These are phyloP conservation scores for Phalera bucephala DNA, from an alignment of 2,888 invertebrate species.

Conservation along the genomic window DNA sequence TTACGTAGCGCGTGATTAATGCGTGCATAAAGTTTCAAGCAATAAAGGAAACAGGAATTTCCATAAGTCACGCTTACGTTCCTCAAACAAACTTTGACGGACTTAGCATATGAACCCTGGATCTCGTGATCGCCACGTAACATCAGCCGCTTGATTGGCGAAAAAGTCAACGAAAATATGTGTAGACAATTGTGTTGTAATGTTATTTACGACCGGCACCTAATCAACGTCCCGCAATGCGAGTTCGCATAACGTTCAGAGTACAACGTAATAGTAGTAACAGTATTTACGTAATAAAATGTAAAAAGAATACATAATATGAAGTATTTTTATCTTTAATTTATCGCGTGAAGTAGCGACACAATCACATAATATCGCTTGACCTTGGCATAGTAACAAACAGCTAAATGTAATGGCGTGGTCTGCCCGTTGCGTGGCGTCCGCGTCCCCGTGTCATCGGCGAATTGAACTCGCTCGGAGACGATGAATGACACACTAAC, in stretches of 20 bases:
- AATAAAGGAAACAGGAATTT: no score
- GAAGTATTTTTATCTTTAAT: slow-evolving; percentile 43
- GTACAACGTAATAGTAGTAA: background rate
- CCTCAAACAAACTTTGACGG: no score
- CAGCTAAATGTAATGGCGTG: slow-evolving; percentile 40
- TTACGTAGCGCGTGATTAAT: no score
- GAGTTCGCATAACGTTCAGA: slow-evolving; percentile 1
- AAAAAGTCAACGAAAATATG: no score
- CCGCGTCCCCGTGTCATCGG: slow-evolving; percentile 35
- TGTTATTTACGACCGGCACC: no score
- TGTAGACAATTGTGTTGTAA: no score
- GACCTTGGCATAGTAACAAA: slow-evolving; percentile 66
- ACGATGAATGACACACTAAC: slow-evolving; percentile 28
- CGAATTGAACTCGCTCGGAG: slow-evolving; percentile 28
- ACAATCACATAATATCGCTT: slow-evolving; percentile 53
- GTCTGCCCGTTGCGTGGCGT: slow-evolving; percentile 26
- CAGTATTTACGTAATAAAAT: slow-evolving; percentile 19
- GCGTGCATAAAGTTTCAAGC: no score
- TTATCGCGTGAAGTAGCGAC: slow-evolving; percentile 50
- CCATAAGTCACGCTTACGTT: no score
- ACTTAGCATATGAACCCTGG: no score
- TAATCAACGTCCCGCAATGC: no score
- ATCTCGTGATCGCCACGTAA: no score
- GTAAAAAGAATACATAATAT: slow-evolving; percentile 26
- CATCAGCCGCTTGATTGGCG: no score